phyloP scores from a whole-genome alignment of 2,888 invertebrate species.

The Tinea semifulvella region DNA sequence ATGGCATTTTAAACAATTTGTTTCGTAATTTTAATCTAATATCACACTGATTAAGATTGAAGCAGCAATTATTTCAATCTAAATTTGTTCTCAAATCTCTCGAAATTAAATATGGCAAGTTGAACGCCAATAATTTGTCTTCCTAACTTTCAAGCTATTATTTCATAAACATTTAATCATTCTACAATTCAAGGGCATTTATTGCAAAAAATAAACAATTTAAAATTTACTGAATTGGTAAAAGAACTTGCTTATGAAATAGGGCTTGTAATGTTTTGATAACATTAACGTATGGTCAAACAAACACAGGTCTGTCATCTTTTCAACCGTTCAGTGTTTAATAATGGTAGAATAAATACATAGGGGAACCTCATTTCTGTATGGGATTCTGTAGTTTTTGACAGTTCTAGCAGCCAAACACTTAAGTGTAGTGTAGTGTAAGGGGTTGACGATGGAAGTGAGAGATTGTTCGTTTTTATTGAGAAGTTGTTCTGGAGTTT shows the following conservation, averaged over 20 bases:
- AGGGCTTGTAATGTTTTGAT: too few relatives aligned
- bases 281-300: too few relatives aligned
- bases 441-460: constrained; percentile 75
- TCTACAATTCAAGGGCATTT: too few relatives aligned
- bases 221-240: too few relatives aligned
- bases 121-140: too few relatives aligned
- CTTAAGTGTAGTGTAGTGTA: constrained; percentile 81
- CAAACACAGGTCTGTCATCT: too few relatives aligned
- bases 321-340: constrained; percentile 39
- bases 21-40: constrained; percentile 32
- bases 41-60: constrained; percentile 18
- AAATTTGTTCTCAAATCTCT: constrained; percentile 1
- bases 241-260: too few relatives aligned
- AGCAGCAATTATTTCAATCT: constrained; percentile 2
- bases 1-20: constrained; percentile 28
- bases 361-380: constrained; percentile 63
- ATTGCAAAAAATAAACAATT: not conserved
- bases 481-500: constrained; percentile 77
- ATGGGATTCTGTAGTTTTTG: constrained; percentile 73
- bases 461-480: constrained; percentile 65
- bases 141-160: too few relatives aligned
- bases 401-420: constrained; percentile 89
- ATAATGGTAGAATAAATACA: constrained; percentile 58
- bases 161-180: too few relatives aligned
- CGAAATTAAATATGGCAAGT: not conserved